Evolutionary conservation across 1,140 invertebrate genomes (phyloP), one percentile per base, ranked within the genome.

Genomic region (Delia radicum): DNA sequence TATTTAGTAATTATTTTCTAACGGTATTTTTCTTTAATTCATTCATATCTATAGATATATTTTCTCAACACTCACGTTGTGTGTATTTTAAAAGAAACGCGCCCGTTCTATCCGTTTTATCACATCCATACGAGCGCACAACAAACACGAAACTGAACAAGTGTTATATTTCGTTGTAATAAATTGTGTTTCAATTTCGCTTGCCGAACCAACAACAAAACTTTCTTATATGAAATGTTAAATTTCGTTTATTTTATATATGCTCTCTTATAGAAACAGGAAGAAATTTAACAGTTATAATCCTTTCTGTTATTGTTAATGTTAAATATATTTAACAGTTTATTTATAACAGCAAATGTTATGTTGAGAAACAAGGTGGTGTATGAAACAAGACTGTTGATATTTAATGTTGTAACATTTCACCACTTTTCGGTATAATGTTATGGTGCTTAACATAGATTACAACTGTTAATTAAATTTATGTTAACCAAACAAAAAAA

Each of bases 41-140:
- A 55, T 12, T 18, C 2, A 21, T 26, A 18, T 5, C 29, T 62
- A 62, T 12, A 15, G 3, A 24, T 21, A 5, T 7, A 61, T 31
- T 74, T 61, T 74, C 28, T 74, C 27, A 24, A 55, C 42, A 73
- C 24, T 27, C 42, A 61, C 72, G 37, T 55, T 73, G 27, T 48
- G 24, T 46, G 8, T 28, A n/a, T 42, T 48, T 37, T 33, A 69
- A 18, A 37, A n/a, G 37, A 69, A 33, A 33, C 31, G 29, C 72
- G 48, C 26, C 42, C 37, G 72, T 55, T 74, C 37, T 69, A 69
- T 69, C 61, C 26, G 75, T 55, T 48, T 73, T 73, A 79, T 80
- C 81, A 85, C 83, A 85, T 85, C 83, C 83, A 85, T 81, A 85
- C 83, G 83, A 84, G 83, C 83, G 83, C 83, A 85, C 83, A 80